A percentile compares a stretch with the other conserved stretches of the same genome.
These are phyloP conservation scores for Galago senegalensis DNA, from an alignment of 2,797 vertebrate species.

Conservation along the genomic window DNA sequence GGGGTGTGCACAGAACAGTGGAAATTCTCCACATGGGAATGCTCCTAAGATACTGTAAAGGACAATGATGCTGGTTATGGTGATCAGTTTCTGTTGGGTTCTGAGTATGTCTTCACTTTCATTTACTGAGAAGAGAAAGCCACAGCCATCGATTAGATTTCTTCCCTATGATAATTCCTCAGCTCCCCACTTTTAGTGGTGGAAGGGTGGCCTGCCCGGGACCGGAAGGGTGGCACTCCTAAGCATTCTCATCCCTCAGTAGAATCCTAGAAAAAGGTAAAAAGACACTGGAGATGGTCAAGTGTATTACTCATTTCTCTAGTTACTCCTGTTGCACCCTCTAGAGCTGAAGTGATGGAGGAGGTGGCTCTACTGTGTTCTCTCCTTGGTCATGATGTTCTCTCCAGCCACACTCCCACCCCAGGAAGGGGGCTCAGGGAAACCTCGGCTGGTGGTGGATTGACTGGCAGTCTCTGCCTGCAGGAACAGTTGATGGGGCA, in stretches of 20 bases:
- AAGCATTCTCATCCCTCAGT: background rate
- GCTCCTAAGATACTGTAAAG: background rate
- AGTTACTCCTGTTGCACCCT: background rate
- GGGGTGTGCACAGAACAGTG: background rate
- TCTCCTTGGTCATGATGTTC: background rate
- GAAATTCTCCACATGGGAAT: background rate
- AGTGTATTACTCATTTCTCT: background rate
- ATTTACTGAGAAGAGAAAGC: background rate
- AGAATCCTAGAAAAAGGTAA: background rate
- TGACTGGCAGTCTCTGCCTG: background rate
- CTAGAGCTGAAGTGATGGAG: background rate
- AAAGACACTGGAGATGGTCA: background rate
- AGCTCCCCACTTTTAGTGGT: background rate
- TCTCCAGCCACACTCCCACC: background rate
- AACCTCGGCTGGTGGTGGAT: background rate
- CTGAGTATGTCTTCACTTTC: background rate
- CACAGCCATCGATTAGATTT: background rate
- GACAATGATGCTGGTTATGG: background rate
- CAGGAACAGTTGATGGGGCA: slow-evolving; percentile 66
- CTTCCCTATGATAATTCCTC: background rate
- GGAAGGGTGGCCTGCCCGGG: background rate
- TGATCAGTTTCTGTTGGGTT: background rate
- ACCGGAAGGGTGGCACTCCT: background rate
- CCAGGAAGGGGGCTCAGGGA: background rate
- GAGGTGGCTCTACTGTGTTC: background rate